Conservation (phyloP, 2,888 invertebrate genomes). For the Lasioglossum calceatum region DNA sequence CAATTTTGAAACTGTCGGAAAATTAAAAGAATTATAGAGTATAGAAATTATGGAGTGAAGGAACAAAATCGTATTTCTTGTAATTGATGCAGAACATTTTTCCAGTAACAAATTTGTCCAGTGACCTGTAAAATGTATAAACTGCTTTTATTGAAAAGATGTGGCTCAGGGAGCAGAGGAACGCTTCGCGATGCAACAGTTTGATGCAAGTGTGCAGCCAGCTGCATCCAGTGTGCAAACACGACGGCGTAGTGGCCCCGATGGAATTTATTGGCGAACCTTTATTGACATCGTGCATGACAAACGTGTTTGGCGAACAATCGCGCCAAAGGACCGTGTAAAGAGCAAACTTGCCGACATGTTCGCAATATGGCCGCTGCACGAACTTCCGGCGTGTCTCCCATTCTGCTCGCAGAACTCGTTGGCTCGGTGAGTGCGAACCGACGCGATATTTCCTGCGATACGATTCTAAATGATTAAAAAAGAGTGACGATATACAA, state of each 20-base stretch:
- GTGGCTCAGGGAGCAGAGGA: not conserved
- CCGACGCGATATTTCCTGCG: not conserved
- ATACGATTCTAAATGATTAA: not conserved
- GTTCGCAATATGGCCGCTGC: not conserved
- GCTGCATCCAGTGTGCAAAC: conserved; percentile 31
- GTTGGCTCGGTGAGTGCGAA: not conserved
- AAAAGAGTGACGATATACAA: too few relatives aligned
- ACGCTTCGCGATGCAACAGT: not conserved
- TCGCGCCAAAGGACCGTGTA: conserved; percentile 15
- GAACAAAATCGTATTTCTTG: too few relatives aligned
- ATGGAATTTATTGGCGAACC: conserved; percentile 46
- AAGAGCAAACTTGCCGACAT: conserved; percentile 9
- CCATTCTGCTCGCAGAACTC: not conserved
- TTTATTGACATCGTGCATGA: conserved; percentile 48
- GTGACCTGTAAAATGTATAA: not conserved
- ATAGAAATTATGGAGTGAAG: too few relatives aligned
- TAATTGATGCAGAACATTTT: too few relatives aligned
- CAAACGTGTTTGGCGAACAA: conserved; percentile 40
- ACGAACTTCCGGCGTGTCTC: conserved; percentile 15
- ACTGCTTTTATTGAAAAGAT: not conserved
- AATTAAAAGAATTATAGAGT: too few relatives aligned
- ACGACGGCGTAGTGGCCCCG: not conserved
- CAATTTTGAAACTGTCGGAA: too few relatives aligned
- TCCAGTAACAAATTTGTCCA: too few relatives aligned
- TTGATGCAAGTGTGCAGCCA: not conserved